A percentile compares a stretch with the other conserved stretches of the same genome.
These are phyloP conservation scores for Macrophya alboannulata DNA, from an alignment of 2,888 invertebrate species.

Conservation along the genomic window DNA sequence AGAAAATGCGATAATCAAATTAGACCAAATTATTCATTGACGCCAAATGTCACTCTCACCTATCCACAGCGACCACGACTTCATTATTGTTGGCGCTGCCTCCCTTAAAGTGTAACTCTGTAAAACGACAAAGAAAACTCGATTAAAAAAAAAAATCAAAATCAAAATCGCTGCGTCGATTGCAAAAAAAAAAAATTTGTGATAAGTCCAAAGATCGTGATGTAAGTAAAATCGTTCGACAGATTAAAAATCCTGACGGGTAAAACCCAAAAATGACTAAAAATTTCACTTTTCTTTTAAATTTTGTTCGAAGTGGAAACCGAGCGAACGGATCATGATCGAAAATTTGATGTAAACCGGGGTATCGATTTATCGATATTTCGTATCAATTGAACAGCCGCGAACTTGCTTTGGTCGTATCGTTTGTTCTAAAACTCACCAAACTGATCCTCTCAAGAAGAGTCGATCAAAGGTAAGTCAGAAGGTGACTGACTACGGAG, in stretches of 20 bases:
- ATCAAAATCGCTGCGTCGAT: neutral
- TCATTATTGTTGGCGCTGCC: constrained; percentile 73
- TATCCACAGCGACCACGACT: constrained; percentile 75
- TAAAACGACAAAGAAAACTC: constrained; percentile 43
- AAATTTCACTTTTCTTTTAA: neutral
- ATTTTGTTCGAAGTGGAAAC: neutral
- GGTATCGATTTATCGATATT: neutral
- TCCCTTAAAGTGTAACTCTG: constrained; percentile 67
- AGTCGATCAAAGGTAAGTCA: constrained; percentile 74
- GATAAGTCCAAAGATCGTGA: neutral
- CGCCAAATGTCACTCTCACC: constrained; percentile 68
- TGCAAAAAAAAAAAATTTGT: constrained; percentile 9
- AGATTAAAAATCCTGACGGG: neutral
- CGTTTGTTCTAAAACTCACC: constrained; percentile 68
- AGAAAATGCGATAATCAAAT: neutral
- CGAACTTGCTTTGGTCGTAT: neutral
- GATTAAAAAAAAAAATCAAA: constrained; percentile 12
- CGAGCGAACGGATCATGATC: constrained; percentile 2
- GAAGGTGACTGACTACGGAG: constrained; percentile 77
- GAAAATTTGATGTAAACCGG: neutral
- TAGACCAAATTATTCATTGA: neutral
- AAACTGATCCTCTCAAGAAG: constrained; percentile 71
- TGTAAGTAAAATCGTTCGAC: neutral
- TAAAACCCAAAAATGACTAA: neutral
- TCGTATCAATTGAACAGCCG: neutral